These are phyloP conservation scores for Cheilosia vernalis DNA, from an alignment of 2,888 invertebrate species.

Conservation along the genomic window DNA sequence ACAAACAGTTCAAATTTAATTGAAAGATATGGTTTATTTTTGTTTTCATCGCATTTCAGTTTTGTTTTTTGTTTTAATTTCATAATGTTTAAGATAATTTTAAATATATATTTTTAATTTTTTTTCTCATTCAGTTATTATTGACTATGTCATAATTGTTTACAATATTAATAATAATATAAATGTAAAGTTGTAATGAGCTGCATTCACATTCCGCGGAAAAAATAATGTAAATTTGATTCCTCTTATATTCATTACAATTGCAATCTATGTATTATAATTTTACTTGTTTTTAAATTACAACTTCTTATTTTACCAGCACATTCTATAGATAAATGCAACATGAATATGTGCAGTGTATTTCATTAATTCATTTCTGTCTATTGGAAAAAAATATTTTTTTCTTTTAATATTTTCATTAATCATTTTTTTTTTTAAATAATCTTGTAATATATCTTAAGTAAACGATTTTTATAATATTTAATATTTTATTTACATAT, in stretches of 20 bases:
- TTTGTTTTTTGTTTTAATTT: slow-evolving; percentile 46
- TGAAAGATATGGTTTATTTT: slow-evolving; percentile 74
- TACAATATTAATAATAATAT: slow-evolving; percentile 71
- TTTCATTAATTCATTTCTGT: slow-evolving; percentile 35
- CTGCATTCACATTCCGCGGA: slow-evolving; percentile 67
- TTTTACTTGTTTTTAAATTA: slow-evolving; percentile 32
- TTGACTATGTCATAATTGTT: slow-evolving; percentile 75
- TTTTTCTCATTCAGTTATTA: slow-evolving; percentile 58
- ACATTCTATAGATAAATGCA: slow-evolving; percentile 45
- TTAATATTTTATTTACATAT: slow-evolving; percentile 64
- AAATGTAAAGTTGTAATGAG: slow-evolving; percentile 70
- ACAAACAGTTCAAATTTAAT: slow-evolving; percentile 55
- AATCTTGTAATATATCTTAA: slow-evolving; percentile 49
- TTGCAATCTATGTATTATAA: slow-evolving; percentile 34
- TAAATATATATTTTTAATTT: not conserved
- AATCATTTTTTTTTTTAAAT: slow-evolving; percentile 19
- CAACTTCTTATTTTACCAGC: slow-evolving; percentile 21
- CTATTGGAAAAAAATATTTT: slow-evolving; percentile 59
- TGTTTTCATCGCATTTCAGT: slow-evolving; percentile 60
- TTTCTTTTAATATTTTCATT: slow-evolving; percentile 7
- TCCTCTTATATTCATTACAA: slow-evolving; percentile 39
- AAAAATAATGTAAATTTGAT: slow-evolving; percentile 48
- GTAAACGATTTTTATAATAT: slow-evolving; percentile 49
- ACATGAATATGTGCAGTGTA: slow-evolving; percentile 27
- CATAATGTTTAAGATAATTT: slow-evolving; percentile 65